Percentiles rank a stretch among this genome's conserved stretches.
Conservation (phyloP, 2,888 invertebrate genomes). For the Protodeltote pygarga region DNA sequence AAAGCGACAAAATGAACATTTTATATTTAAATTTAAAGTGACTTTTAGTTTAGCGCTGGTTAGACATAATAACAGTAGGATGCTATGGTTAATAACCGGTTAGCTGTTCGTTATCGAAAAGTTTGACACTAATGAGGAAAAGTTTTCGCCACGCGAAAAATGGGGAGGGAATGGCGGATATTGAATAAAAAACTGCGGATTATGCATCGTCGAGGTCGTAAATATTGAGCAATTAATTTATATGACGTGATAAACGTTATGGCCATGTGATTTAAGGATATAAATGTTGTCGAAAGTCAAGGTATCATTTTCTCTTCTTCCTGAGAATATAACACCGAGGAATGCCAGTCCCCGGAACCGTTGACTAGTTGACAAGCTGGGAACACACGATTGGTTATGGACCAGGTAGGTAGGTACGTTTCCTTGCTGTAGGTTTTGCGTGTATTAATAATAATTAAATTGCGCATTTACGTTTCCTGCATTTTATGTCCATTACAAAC, state of each 20-base stretch:
- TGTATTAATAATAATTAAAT: too few species aligned
- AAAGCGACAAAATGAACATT: slow-evolving; percentile 25
- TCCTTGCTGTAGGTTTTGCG: too few species aligned
- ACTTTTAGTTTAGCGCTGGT: slow-evolving; percentile 33
- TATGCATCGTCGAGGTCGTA: slow-evolving; percentile 13
- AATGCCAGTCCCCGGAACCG: too few species aligned
- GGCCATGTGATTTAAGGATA: background rate
- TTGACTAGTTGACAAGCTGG: too few species aligned
- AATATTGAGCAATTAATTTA: background rate
- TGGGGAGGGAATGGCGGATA: slow-evolving; percentile 35
- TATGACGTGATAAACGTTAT: background rate
- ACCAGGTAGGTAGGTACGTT: too few species aligned
- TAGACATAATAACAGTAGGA: slow-evolving; percentile 45
- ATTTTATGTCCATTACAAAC: too few species aligned
- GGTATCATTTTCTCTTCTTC: too few species aligned
- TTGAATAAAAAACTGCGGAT: slow-evolving; percentile 25
- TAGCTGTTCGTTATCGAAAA: slow-evolving; percentile 61
- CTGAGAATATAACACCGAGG: too few species aligned
- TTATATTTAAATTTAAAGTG: slow-evolving; percentile 31
- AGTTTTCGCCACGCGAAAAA: slow-evolving; percentile 63
- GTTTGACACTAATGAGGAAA: slow-evolving; percentile 68
- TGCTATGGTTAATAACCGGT: slow-evolving; percentile 57
- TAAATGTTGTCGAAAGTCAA: background rate
- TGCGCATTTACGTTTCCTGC: too few species aligned
- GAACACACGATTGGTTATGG: too few species aligned